phyloP scores from a whole-genome alignment of 2,797 vertebrate genomes.

The Hylomyscus alleni region DNA sequence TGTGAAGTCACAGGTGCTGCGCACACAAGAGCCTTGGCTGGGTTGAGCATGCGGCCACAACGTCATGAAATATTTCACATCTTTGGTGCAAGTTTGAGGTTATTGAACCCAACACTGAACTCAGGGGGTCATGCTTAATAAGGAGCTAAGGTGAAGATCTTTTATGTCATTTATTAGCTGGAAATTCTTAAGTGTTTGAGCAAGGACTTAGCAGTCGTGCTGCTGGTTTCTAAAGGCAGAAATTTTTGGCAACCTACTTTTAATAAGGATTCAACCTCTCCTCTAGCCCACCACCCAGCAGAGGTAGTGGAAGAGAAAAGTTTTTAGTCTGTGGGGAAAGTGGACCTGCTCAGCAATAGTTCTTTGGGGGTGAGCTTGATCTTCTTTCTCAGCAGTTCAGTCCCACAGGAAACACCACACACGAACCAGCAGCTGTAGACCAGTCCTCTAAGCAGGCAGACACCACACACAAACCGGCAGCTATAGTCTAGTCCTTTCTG shows the following conservation, averaged over 20 bases:
- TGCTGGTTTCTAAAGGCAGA: not conserved
- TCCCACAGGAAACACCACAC: too few species aligned
- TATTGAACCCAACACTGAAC: conserved; percentile 70
- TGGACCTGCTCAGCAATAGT: not conserved
- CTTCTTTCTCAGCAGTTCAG: too few species aligned
- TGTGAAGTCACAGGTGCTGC: not conserved
- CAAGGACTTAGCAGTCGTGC: not conserved
- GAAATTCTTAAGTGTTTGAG: not conserved
- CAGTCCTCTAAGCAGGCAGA: too few species aligned
- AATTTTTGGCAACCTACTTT: too few species aligned
- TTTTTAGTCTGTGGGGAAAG: not conserved
- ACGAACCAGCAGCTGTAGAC: too few species aligned
- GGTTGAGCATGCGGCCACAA: accelerated
- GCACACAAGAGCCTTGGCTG: not conserved
- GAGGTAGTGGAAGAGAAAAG: not conserved
- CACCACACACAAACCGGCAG: too few species aligned
- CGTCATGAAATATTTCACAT: not conserved
- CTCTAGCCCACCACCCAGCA: not conserved
- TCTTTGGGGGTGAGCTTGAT: not conserved
- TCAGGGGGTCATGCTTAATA: not conserved
- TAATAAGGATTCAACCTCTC: too few species aligned
- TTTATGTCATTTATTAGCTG: conserved; percentile 65
- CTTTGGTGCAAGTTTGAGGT: conserved; percentile 70
- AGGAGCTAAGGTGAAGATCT: not conserved
- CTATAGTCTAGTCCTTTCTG: too few species aligned